Percentiles rank a stretch among this genome's conserved stretches.
Evolutionary conservation across 2,113 vertebrate genomes (phyloP).

Genomic region (Mustela lutreola): DNA sequence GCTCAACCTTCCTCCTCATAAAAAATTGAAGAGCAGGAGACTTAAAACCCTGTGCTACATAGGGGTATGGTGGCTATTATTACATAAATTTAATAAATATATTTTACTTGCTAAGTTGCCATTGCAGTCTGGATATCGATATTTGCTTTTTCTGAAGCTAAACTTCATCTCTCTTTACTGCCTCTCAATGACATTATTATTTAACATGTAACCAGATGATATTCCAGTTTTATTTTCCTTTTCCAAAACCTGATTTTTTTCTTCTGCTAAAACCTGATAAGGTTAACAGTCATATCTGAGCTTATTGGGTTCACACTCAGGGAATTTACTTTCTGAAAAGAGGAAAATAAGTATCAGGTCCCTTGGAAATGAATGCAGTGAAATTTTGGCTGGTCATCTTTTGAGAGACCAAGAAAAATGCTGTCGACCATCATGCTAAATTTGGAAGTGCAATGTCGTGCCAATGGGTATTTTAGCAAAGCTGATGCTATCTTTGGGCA

Average conservation of each 20-base stretch:
- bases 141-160: slow-evolving; percentile 29
- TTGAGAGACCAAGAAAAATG: slow-evolving; percentile 64
- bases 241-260: background rate
- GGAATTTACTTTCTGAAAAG: slow-evolving; percentile 61
- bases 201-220: background rate
- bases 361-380: slow-evolving; percentile 57
- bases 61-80: background rate
- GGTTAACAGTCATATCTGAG: slow-evolving; percentile 44
- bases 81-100: background rate
- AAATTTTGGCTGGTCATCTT: slow-evolving; percentile 75
- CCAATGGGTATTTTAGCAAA: slow-evolving; percentile 72
- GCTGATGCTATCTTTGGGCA: slow-evolving; percentile 79
- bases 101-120: slow-evolving; percentile 19
- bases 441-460: slow-evolving; percentile 71
- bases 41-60: background rate
- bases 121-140: background rate
- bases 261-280: background rate
- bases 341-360: slow-evolving; percentile 48
- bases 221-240: background rate
- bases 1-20: background rate
- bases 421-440: slow-evolving; percentile 72
- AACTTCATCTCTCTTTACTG: background rate
- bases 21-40: background rate
- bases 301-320: background rate
- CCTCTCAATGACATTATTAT: background rate